Evolutionary conservation across 2,888 invertebrate genomes (phyloP), one percentile per base, ranked within the genome.

Genomic region (Drosophila nr. fundita): DNA sequence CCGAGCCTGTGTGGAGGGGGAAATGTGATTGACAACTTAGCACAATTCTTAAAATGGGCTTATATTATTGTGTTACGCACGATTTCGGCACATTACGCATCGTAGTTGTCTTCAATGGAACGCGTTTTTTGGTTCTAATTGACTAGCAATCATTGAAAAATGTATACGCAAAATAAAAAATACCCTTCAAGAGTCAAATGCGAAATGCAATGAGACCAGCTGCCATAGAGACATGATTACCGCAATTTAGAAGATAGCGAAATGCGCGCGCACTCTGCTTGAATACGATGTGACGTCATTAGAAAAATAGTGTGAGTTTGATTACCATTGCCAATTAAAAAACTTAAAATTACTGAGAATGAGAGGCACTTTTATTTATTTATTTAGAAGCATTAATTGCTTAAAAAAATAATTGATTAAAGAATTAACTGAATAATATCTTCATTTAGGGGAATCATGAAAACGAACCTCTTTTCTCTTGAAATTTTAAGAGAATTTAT

Each of bases 361-460:
- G 21, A 10, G 2, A 21, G 5, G 42, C 21, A 21, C 5, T 42
- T 1, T 4, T 2, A 40, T 10, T 10, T n/a, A 10, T n/a, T n/a
- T 40, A 40, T 10, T n/a, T n/a, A 40, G 40, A n/a, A 10, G 2
- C n/a, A 40, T n/a, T 11, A 40, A n/a, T 4, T 40, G 1, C 4
- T n/a, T 3, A 64, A 45, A 38, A 79, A 71, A 71, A 77, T 72
- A 45, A 76, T 29, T 21, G 54, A 65, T 49, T 78, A 74, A 66
- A 89, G 32, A 50, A 87, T 78, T 73, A 91, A 81, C 87, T 92
- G 91, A 63, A 91, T 80, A 76, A 91, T 90, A 74, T 93, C 94
- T 94, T 95, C 95, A 95, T 95, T 95, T 95, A 95, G 95, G 95
- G 94, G 94, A 95, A 95, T 95, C 95, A 94, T 91, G 94, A 94